Evolutionary conservation across 2,113 vertebrate genomes (phyloP).

Genomic region (Colossoma macropomum): DNA sequence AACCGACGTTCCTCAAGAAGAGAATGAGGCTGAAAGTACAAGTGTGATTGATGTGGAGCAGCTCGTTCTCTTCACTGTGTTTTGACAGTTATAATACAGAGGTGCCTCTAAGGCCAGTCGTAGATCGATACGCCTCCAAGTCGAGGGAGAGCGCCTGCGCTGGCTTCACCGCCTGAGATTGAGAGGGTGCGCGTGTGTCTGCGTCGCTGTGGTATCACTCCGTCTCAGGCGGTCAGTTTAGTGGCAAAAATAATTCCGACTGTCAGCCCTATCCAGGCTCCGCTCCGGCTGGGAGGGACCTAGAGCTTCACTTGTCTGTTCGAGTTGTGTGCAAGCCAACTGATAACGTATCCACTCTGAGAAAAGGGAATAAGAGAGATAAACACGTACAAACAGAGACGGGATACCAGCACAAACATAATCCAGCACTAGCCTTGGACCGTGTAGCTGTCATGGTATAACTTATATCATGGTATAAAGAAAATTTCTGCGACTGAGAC

Average conservation of each 20-base stretch:
- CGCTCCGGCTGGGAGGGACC: neutral
- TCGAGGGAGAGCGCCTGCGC: neutral
- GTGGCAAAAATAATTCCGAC: conserved; percentile 26
- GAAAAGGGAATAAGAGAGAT: conserved; percentile 1
- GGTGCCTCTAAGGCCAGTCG: neutral
- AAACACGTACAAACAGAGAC: neutral
- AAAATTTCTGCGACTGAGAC: too few species aligned
- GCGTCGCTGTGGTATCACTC: neutral
- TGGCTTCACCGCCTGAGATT: conserved; percentile 6
- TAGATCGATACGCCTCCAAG: conserved; percentile 21
- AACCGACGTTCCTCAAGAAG: neutral
- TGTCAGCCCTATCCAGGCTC: neutral
- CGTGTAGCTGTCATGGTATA: too few species aligned
- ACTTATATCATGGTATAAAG: too few species aligned
- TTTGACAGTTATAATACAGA: neutral
- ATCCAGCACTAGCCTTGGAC: neutral
- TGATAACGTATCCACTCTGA: conserved; percentile 21
- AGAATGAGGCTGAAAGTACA: neutral
- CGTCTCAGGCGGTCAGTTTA: conserved; percentile 14
- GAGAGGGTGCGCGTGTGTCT: neutral
- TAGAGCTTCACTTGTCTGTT: neutral
- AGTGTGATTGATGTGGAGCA: neutral
- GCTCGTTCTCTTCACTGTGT: neutral
- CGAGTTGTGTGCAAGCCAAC: conserved; percentile 9
- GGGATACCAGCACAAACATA: neutral